Conservation (phyloP, 2,797 vertebrate species). For the Lates japonicus region DNA sequence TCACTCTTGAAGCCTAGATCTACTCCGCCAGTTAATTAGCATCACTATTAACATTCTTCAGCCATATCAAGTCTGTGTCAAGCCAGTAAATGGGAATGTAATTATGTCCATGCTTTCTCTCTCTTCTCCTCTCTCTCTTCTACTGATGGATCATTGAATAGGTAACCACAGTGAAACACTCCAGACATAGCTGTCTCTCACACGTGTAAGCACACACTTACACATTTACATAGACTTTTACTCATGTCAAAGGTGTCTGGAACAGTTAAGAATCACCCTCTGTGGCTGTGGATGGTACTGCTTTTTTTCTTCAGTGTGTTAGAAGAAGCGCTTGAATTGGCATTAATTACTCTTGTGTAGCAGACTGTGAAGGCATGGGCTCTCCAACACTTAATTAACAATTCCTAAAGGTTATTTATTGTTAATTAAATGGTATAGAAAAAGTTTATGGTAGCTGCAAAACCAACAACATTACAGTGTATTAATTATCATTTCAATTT, state of each 20-base stretch:
- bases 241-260: slow-evolving; percentile 49
- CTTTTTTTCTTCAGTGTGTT: slow-evolving; percentile 19
- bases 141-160: slow-evolving; percentile 44
- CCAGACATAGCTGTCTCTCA: slow-evolving; percentile 27
- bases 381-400: slow-evolving; percentile 75
- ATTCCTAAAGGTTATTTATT: slow-evolving; percentile 71
- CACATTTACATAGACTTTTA: slow-evolving; percentile 24
- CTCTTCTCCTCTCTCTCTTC: slow-evolving; percentile 3
- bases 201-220: slow-evolving; percentile 18
- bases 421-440: slow-evolving; percentile 74
- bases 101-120: slow-evolving; percentile 52
- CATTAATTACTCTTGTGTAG: slow-evolving; percentile 79
- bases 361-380: slow-evolving; percentile 70
- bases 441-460: slow-evolving; percentile 55
- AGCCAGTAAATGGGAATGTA: slow-evolving; percentile 49
- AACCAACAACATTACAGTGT: slow-evolving; percentile 60
- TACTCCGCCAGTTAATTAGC: slow-evolving; percentile 59
- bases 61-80: slow-evolving; percentile 56
- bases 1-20: slow-evolving; percentile 34
- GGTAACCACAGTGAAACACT: slow-evolving; percentile 46
- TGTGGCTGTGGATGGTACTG: slow-evolving; percentile 4
- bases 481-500: slow-evolving; percentile 73
- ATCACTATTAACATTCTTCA: slow-evolving; percentile 63
- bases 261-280: slow-evolving; percentile 48
- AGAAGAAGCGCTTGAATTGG: slow-evolving; percentile 68